phyloP scores from a whole-genome alignment of 2,888 invertebrate species.

The Ormia ochracea region DNA sequence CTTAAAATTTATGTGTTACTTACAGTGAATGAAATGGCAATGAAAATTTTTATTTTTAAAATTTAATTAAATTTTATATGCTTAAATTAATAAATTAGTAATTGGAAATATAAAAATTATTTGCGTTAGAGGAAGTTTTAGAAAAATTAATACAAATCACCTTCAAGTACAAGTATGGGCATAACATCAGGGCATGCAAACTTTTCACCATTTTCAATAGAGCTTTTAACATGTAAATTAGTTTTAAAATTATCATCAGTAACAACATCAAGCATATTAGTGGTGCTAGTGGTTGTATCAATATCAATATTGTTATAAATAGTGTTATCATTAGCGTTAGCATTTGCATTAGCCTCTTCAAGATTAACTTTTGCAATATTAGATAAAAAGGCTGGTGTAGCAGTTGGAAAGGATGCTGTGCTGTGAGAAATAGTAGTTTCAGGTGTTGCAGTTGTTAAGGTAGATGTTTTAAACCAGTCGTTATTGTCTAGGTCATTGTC shows the following conservation, averaged over 20 bases:
- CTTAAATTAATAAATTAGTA: constrained; percentile 1
- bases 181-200: constrained; percentile 82
- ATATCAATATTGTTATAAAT: constrained; percentile 31
- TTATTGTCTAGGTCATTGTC: constrained; percentile 62
- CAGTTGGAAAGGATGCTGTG: not conserved
- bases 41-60: not conserved
- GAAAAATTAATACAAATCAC: constrained; percentile 79
- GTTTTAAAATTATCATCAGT: constrained; percentile 26
- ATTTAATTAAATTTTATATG: not conserved
- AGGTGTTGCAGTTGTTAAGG: constrained; percentile 46
- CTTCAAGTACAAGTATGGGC: constrained; percentile 90
- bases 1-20: too few species aligned
- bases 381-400: constrained; percentile 33
- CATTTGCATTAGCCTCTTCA: constrained; percentile 18
- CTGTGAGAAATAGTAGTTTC: constrained; percentile 21
- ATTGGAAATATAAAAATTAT: not conserved
- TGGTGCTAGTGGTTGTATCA: constrained; percentile 5
- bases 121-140: constrained; percentile 1
- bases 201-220: constrained; percentile 64
- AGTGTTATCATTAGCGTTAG: constrained; percentile 36
- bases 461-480: constrained; percentile 22
- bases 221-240: constrained; percentile 29
- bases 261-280: constrained; percentile 50
- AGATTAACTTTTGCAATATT: constrained; percentile 10
- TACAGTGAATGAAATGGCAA: not conserved